Percentiles rank a stretch among this genome's conserved stretches.
These are phyloP conservation scores for Drosophila prostipennis DNA, from an alignment of 2,888 invertebrate species.

Conservation along the genomic window DNA sequence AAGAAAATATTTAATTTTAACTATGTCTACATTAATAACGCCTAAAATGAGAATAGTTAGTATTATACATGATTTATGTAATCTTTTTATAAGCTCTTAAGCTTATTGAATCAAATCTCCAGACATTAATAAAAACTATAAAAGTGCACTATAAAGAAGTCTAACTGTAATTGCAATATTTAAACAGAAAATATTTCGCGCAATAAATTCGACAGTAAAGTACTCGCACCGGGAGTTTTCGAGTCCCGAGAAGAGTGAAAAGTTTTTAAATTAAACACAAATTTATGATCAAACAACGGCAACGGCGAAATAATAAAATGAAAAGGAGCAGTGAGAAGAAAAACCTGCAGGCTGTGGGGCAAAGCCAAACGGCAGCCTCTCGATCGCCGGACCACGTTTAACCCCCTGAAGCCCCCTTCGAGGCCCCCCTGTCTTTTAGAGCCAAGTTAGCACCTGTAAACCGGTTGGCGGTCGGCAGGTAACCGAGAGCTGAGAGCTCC, in stretches of 20 bases:
- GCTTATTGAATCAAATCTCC: neutral
- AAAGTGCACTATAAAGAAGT: neutral
- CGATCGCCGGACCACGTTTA: conserved; percentile 5
- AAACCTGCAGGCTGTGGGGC: conserved; percentile 76
- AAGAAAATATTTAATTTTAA: no score
- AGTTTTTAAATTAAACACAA: conserved; percentile 76
- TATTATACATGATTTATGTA: no score
- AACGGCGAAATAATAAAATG: conserved; percentile 26
- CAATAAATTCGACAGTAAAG: conserved; percentile 68
- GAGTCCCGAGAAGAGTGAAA: conserved; percentile 57
- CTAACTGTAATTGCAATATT: conserved; percentile 52
- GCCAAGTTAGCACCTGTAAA: conserved; percentile 76
- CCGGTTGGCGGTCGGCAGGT: conserved; percentile 54
- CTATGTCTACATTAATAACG: no score
- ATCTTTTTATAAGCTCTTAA: no score
- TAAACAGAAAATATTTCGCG: conserved; percentile 63
- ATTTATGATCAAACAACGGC: conserved; percentile 63
- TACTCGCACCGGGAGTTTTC: conserved; percentile 45
- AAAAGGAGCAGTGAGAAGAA: conserved; percentile 30
- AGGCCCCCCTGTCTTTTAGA: neutral
- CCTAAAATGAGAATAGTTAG: no score
- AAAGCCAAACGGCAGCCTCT: conserved; percentile 51
- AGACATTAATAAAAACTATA: neutral
- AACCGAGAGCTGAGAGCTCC: conserved; percentile 23
- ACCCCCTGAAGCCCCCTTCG: neutral